A percentile compares a stretch with the other conserved stretches of the same genome.
These are phyloP conservation scores for Antidorcas marsupialis DNA, from an alignment of 2,113 vertebrate genomes.

Conservation along the genomic window DNA sequence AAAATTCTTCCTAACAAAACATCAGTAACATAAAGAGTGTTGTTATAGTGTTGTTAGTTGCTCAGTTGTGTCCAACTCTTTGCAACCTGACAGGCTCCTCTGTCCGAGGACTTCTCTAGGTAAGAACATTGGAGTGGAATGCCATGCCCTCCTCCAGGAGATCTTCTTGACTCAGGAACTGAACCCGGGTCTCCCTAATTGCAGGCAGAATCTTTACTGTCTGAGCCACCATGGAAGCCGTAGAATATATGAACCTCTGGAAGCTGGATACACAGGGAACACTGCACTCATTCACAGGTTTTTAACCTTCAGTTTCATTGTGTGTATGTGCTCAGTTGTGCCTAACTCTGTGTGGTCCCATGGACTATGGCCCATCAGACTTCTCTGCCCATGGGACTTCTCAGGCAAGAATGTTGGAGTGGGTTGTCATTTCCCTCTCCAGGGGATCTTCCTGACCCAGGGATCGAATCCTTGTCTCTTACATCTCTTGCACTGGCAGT, in stretches of 20 bases:
- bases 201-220: not conserved
- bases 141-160: not conserved
- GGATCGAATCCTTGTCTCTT: not conserved
- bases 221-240: not conserved
- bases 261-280: not conserved
- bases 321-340: not conserved
- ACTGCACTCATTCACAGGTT: not conserved
- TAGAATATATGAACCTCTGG: not conserved
- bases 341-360: not conserved
- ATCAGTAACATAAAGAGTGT: not conserved
- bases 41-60: not conserved
- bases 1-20: not conserved
- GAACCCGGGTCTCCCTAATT: not conserved
- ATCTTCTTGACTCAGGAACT: not conserved
- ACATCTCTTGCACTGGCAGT: not conserved
- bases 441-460: not conserved
- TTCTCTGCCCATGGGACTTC: not conserved
- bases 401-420: not conserved
- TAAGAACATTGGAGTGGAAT: not conserved
- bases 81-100: not conserved
- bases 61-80: not conserved
- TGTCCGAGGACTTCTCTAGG: not conserved
- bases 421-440: not conserved
- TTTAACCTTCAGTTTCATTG: not conserved
- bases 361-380: not conserved